These are phyloP conservation scores for Zelostemma sp. DNA, from an alignment of 1,140 invertebrate species.

Conservation along the genomic window DNA sequence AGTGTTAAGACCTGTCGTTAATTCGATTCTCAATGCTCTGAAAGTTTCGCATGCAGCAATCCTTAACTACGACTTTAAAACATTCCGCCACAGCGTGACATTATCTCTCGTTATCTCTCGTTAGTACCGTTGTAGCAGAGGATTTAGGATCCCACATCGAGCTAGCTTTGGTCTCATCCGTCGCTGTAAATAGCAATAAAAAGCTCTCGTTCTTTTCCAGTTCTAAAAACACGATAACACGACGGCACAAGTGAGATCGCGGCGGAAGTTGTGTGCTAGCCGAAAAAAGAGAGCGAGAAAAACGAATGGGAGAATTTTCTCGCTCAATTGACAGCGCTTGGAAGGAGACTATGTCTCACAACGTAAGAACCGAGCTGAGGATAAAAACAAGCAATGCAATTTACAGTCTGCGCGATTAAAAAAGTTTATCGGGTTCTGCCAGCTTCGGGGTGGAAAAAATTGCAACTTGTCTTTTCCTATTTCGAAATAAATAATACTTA, in stretches of 20 bases:
- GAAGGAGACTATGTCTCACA: constrained; percentile 10
- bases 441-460: not conserved
- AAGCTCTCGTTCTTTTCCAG: constrained; percentile 13
- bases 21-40: constrained; percentile 42
- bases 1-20: constrained; percentile 31
- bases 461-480: not conserved
- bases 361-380: constrained; percentile 17
- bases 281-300: constrained; percentile 22
- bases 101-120: constrained; percentile 30
- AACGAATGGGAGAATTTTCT: constrained; percentile 21
- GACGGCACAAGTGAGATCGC: not conserved
- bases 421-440: not conserved
- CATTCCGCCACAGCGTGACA: constrained; percentile 7
- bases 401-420: constrained; percentile 17
- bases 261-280: constrained; percentile 7
- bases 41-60: constrained; percentile 30
- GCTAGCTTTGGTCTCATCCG: not conserved
- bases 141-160: not conserved
- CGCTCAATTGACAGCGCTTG: constrained; percentile 14
- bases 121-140: constrained; percentile 11
- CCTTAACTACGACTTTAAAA: constrained; percentile 11
- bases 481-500: no score
- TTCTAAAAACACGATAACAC: constrained; percentile 8
- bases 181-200: constrained; percentile 7
- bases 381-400: constrained; percentile 13